A percentile compares a stretch with the other conserved stretches of the same genome.
These are phyloP conservation scores for Tineola bisselliella DNA, from an alignment of 2,888 invertebrate species.

Conservation along the genomic window DNA sequence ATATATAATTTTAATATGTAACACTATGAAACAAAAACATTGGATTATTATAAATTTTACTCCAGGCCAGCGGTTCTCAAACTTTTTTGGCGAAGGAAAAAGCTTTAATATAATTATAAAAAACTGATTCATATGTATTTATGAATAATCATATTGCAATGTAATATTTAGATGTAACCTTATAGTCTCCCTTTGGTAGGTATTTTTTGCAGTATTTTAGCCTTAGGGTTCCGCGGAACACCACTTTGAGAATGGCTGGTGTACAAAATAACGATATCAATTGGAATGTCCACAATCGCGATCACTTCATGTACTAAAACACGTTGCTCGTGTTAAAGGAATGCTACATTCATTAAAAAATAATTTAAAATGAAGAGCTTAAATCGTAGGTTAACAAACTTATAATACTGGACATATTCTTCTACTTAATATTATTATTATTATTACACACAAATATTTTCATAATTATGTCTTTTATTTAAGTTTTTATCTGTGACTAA, in stretches of 20 bases:
- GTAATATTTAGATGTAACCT: too few relatives aligned
- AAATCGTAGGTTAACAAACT: background rate
- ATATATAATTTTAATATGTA: background rate
- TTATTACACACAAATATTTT: background rate
- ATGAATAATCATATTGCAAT: too few relatives aligned
- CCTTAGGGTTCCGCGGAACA: too few relatives aligned
- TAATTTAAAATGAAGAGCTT: conserved; percentile 1
- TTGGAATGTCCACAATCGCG: background rate
- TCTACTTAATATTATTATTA: conserved; percentile 12
- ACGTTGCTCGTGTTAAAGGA: background rate
- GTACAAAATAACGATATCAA: background rate
- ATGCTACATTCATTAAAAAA: conserved; percentile 3
- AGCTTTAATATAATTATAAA: too few relatives aligned
- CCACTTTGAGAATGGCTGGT: too few relatives aligned
- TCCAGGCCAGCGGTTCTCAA: too few relatives aligned
- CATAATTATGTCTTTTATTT: background rate
- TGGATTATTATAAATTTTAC: too few relatives aligned
- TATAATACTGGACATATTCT: conserved; percentile 12
- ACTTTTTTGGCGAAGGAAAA: too few relatives aligned
- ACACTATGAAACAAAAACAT: background rate
- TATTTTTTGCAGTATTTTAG: too few relatives aligned
- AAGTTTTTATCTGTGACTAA: background rate
- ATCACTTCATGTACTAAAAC: background rate
- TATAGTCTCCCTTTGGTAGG: too few relatives aligned
- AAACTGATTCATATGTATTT: too few relatives aligned